phyloP scores from a whole-genome alignment of 2,888 invertebrate genomes.

The Drosophila lacicola region DNA sequence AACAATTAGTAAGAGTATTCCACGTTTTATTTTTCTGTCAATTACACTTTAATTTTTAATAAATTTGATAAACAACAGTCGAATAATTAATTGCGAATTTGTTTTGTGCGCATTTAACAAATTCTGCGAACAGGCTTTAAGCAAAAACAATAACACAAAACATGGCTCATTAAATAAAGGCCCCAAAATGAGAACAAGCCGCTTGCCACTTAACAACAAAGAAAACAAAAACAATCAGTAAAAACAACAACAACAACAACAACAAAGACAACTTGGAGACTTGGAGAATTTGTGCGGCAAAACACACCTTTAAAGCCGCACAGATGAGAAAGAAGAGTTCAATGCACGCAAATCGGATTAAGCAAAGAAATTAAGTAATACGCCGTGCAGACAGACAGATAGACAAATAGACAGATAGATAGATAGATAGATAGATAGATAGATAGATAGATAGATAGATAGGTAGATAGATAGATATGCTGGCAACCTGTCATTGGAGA shows the following conservation, averaged over 20 bases:
- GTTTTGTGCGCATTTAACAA: constrained; percentile 26
- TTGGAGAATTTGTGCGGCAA: constrained; percentile 46
- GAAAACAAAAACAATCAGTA: constrained; percentile 53
- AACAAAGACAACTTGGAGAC: constrained; percentile 33
- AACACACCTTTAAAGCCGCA: constrained; percentile 45
- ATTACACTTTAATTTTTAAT: constrained; percentile 18
- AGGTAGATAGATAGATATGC: background rate
- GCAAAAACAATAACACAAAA: constrained; percentile 13
- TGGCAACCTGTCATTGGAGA: constrained; percentile 3
- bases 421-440: background rate
- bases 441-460: background rate
- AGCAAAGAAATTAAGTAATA: constrained; percentile 75
- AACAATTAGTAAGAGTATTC: background rate
- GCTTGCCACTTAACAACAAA: constrained; percentile 25
- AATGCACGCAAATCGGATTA: constrained; percentile 83
- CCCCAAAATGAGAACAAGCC: constrained; percentile 60
- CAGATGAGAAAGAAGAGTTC: constrained; percentile 67
- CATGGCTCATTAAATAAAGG: constrained; percentile 59
- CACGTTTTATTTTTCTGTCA: background rate
- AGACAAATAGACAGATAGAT: constrained; percentile 5
- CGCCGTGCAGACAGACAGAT: constrained; percentile 40
- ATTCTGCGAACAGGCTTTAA: constrained; percentile 10
- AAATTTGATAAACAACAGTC: constrained; percentile 14
- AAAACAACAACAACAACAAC: constrained; percentile 30
- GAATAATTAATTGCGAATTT: background rate